These are phyloP conservation scores for Diplolepis rosae DNA, from an alignment of 2,888 invertebrate genomes.

Conservation along the genomic window DNA sequence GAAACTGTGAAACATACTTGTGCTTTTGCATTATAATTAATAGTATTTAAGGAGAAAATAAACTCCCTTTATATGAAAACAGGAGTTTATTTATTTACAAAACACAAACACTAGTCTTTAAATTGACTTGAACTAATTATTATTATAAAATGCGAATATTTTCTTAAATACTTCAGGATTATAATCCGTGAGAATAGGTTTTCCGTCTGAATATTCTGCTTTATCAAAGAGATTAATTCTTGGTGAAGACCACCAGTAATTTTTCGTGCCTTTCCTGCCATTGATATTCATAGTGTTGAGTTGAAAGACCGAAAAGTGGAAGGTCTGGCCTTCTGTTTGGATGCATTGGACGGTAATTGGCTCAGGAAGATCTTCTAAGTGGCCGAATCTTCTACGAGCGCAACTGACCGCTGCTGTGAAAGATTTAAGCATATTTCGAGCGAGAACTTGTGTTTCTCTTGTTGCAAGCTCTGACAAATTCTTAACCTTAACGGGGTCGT, in stretches of 20 bases:
- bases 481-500: constrained; percentile 78
- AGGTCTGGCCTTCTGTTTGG: constrained; percentile 85
- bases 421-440: constrained; percentile 82
- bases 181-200: constrained; percentile 82
- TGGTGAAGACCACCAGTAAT: constrained; percentile 86
- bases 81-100: neutral
- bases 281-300: constrained; percentile 85
- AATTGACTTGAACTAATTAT: constrained; percentile 71
- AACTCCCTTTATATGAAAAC: neutral
- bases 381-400: constrained; percentile 85
- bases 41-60: no score
- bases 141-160: constrained; percentile 87
- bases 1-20: no score
- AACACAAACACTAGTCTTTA: neutral
- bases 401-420: constrained; percentile 86
- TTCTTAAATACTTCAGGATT: constrained; percentile 86
- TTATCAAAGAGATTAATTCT: constrained; percentile 79
- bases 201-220: constrained; percentile 80
- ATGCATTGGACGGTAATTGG: constrained; percentile 90
- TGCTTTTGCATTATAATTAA: neutral
- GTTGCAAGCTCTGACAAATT: constrained; percentile 83
- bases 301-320: constrained; percentile 89
- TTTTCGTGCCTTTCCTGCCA: constrained; percentile 79
- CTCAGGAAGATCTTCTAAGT: constrained; percentile 80
- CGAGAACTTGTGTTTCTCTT: constrained; percentile 80